A percentile compares a stretch with the other conserved stretches of the same genome.
phyloP scores from a whole-genome alignment of 2,797 vertebrate genomes.

The Sternarchorhynchus goeldii region DNA sequence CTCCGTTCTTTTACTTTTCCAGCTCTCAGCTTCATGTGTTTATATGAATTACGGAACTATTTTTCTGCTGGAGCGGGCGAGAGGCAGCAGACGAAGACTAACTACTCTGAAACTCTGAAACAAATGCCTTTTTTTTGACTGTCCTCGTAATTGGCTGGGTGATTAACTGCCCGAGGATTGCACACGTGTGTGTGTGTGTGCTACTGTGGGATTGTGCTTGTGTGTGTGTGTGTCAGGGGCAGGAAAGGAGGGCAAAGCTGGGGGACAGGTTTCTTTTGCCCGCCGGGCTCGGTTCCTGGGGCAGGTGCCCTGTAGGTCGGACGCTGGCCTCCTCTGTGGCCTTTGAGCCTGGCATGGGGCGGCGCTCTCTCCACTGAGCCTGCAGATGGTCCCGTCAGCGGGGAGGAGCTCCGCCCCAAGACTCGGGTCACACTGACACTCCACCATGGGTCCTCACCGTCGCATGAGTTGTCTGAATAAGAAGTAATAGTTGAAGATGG shows the following conservation, averaged over 20 bases:
- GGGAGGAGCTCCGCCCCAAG: slow-evolving; percentile 31
- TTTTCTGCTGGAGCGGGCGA: slow-evolving; percentile 55
- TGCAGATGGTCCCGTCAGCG: slow-evolving; percentile 33
- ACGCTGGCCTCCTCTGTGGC: slow-evolving; percentile 11
- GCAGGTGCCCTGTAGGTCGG: too few relatives aligned
- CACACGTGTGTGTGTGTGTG: neutral
- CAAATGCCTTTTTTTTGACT: slow-evolving; percentile 73
- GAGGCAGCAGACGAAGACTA: slow-evolving; percentile 61
- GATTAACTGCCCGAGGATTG: slow-evolving; percentile 63
- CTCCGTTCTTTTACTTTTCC: slow-evolving; percentile 32
- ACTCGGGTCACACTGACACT: neutral
- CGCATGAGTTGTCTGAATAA: neutral
- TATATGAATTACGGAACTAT: slow-evolving; percentile 66
- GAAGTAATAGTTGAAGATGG: neutral
- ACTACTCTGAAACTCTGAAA: slow-evolving; percentile 62
- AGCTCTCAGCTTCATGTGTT: slow-evolving; percentile 44
- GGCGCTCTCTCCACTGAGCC: slow-evolving; percentile 29
- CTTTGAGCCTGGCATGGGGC: slow-evolving; percentile 22
- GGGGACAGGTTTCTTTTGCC: too few relatives aligned
- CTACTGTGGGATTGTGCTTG: neutral
- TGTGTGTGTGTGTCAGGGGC: neutral
- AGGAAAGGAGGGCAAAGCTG: too few relatives aligned
- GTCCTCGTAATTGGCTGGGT: slow-evolving; percentile 71
- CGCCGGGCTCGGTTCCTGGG: too few relatives aligned
- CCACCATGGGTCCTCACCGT: neutral